Evolutionary conservation across 2,113 vertebrate species (phyloP).

Genomic region (Hemichromis elongatus): DNA sequence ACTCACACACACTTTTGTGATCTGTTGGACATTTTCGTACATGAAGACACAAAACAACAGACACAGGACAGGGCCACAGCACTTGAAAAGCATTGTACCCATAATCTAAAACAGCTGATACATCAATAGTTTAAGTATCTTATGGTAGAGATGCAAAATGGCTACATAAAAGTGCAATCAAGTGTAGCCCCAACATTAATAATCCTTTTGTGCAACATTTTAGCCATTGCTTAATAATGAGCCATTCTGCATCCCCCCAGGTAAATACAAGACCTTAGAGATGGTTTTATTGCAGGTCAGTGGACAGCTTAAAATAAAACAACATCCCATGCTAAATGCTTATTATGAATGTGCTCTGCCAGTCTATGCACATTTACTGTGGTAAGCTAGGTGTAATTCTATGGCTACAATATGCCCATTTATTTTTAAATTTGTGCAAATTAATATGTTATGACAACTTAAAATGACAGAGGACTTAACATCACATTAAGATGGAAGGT

Average conservation of each 20-base stretch:
- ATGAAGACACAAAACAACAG: constrained; percentile 35
- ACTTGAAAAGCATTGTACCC: neutral
- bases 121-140: neutral
- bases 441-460: neutral
- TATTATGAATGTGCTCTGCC: neutral
- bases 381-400: neutral
- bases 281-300: neutral
- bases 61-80: constrained; percentile 30
- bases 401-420: neutral
- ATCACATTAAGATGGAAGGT: constrained; percentile 1
- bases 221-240: neutral
- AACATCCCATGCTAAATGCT: neutral
- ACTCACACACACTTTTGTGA: constrained; percentile 3
- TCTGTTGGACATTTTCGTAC: constrained; percentile 21
- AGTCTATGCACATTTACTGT: neutral
- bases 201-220: neutral
- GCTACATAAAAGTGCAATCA: neutral
- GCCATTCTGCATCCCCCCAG: constrained; percentile 16
- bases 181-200: neutral
- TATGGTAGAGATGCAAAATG: constrained; percentile 25
- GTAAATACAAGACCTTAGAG: neutral
- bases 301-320: neutral
- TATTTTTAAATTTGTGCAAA: neutral
- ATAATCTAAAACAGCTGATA: neutral
- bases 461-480: constrained; percentile 30